Evolutionary conservation across 2,113 vertebrate genomes (phyloP), one percentile per base, ranked within the genome.

Genomic region (Polypterus bichir): DNA sequence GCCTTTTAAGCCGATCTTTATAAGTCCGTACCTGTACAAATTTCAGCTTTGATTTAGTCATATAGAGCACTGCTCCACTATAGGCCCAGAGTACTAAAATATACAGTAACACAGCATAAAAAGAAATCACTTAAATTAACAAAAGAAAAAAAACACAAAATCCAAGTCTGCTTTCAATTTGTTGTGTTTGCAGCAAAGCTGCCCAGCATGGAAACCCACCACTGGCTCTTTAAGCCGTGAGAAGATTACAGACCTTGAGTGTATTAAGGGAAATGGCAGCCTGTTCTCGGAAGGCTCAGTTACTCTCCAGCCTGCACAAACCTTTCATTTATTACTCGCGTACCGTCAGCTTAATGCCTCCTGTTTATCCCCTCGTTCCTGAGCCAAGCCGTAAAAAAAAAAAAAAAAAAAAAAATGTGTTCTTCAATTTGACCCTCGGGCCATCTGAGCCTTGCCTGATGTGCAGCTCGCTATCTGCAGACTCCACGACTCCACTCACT

Each of bases 401-500:
- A 27, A 27, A 71, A 70, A 62, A 27, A 27, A 70, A 62, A 27
- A 27, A 27, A 27, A 71, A 64, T 46, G 60, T 52, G 46, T 6
- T 64, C 66, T 66, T 49, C 44, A 57, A 44, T 6, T 8, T 48
- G 58, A 63, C 62, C 5, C 56, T 27, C 52, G 27, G 57, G 10
- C n/a, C 47, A 69, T 65, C 66, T 52, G 7, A 10, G 51, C 51
- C 59, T 64, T 63, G 47, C 11, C 47, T 51, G 49, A 44, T 59
- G 61, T 47, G 27, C 8, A 52, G 53, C 62, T 10, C 53, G 44
- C 65, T 57, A 58, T 59, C 54, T 58, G 47, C 60, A 69, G 71
- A 73, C 73, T 70, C 7, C 66, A 10, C 66, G 72, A 66, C 66
- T 73, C 65, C 68, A 65, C 9, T 3, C 51, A 9, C 49, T n/a